phyloP scores from a whole-genome alignment of 2,113 vertebrate species.

The Scolopax mira region DNA sequence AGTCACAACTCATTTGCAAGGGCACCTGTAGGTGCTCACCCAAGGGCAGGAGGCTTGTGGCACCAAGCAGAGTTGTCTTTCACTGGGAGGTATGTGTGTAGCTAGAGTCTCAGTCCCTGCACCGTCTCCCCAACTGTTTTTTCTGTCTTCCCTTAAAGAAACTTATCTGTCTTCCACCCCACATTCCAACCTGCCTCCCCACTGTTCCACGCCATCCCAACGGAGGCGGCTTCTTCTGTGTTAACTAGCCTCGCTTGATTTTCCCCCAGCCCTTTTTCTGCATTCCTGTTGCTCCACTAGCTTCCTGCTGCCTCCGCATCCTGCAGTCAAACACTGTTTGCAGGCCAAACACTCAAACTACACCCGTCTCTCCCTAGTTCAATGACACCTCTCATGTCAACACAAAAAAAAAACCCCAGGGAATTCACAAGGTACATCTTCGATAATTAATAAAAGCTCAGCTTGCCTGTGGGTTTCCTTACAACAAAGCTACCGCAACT shows the following conservation, averaged over 20 bases:
- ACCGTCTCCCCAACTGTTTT: neutral
- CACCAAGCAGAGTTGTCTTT: neutral
- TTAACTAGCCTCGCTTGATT: neutral
- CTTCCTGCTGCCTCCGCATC: rapidly evolving
- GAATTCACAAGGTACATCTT: neutral
- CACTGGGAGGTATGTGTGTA: neutral
- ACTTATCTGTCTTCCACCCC: neutral
- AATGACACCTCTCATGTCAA: neutral
- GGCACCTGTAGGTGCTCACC: neutral
- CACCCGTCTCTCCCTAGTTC: neutral
- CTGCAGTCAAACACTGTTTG: neutral
- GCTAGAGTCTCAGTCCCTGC: neutral
- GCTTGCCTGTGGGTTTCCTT: neutral
- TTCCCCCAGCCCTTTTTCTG: neutral
- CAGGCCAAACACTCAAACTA: neutral
- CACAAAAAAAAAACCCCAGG: neutral
- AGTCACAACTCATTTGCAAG: neutral
- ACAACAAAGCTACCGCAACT: neutral
- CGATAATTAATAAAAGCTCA: conserved; percentile 27
- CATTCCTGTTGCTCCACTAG: neutral
- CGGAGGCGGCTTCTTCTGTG: neutral
- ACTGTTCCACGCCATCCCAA: neutral
- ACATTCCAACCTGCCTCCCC: neutral
- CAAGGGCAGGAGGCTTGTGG: neutral
- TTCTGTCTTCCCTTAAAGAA: neutral